These are phyloP conservation scores for Poecile atricapillus DNA, from an alignment of 2,113 vertebrate genomes.

Conservation along the genomic window DNA sequence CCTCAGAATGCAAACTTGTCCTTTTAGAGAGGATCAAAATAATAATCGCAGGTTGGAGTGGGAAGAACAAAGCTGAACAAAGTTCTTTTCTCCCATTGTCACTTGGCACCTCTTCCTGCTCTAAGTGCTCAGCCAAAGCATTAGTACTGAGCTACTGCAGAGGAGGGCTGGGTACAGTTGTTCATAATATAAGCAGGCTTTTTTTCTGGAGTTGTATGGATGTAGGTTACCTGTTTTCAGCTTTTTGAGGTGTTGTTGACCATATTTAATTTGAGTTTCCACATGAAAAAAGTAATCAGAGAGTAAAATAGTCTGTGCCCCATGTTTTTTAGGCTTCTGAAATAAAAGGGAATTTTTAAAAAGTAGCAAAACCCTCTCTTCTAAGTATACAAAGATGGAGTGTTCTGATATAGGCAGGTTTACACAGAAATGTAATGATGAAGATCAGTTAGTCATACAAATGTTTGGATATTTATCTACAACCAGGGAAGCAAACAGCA, in stretches of 20 bases:
- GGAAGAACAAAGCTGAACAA: not conserved
- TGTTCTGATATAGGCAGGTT: not conserved
- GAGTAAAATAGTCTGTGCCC: not conserved
- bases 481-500: not conserved
- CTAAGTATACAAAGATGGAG: not conserved
- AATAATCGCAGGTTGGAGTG: not conserved
- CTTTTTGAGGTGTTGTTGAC: not conserved
- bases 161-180: not conserved
- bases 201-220: not conserved
- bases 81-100: not conserved
- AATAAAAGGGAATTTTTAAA: not conserved
- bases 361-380: not conserved
- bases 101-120: not conserved
- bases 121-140: not conserved
- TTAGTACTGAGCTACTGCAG: not conserved
- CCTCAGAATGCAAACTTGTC: not conserved
- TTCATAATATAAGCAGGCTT: not conserved
- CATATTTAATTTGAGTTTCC: not conserved
- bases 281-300: not conserved
- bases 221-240: not conserved
- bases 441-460: constrained; percentile 7
- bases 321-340: not conserved
- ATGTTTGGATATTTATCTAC: constrained; percentile 6
- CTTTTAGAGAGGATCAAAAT: not conserved
- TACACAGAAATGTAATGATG: not conserved